Conservation (phyloP, 2,797 vertebrate species). For the Sylvilagus floridanus region DNA sequence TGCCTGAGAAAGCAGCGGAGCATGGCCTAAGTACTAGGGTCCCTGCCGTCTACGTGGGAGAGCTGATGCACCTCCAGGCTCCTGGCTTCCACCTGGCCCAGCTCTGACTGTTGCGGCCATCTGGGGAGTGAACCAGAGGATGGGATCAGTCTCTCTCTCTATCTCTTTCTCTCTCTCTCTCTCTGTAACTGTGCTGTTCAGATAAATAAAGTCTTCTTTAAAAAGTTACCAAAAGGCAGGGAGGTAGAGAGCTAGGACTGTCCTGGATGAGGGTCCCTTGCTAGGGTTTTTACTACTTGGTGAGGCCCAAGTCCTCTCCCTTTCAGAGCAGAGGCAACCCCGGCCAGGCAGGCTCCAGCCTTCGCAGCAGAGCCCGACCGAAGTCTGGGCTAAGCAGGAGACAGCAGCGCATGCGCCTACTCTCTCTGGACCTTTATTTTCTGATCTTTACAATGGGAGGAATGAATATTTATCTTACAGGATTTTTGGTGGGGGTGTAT, state of each 20-base stretch:
- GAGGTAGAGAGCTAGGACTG: neutral
- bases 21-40: too few relatives aligned
- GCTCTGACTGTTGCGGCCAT: too few relatives aligned
- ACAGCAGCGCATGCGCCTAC: neutral
- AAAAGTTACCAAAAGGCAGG: neutral
- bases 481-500: neutral
- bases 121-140: too few relatives aligned
- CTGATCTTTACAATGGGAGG: slow-evolving; percentile 35
- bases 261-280: neutral
- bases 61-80: too few relatives aligned
- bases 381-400: neutral
- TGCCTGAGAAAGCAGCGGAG: too few relatives aligned
- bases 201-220: neutral
- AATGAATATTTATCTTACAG: neutral
- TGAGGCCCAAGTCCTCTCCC: neutral
- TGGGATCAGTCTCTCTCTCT: too few relatives aligned
- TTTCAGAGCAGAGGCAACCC: neutral
- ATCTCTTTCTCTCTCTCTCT: too few relatives aligned
- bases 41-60: too few relatives aligned
- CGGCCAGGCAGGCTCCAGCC: neutral
- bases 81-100: too few relatives aligned
- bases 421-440: neutral
- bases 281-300: neutral
- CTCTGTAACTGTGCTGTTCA: too few relatives aligned
- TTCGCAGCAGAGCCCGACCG: neutral